Conservation (phyloP, 2,888 invertebrate genomes). For the Meta bourneti region DNA sequence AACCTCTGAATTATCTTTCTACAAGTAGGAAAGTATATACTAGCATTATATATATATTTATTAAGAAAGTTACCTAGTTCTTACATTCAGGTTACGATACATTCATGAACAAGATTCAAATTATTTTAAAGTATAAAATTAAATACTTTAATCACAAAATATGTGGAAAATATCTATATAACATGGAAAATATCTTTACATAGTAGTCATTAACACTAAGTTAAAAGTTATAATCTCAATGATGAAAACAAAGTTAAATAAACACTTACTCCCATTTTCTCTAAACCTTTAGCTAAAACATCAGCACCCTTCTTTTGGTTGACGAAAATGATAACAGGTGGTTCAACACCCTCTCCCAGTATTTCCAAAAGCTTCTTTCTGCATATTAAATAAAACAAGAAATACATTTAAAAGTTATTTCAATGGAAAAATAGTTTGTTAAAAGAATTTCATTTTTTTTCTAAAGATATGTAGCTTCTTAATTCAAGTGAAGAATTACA, state of each 20-base stretch:
- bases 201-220: no score
- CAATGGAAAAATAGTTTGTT: neutral
- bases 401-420: neutral
- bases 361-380: conserved; percentile 95
- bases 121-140: no score
- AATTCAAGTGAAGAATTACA: neutral
- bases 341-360: conserved; percentile 91
- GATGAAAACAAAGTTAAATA: neutral
- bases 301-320: conserved; percentile 99
- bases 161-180: no score
- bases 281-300: conserved; percentile 96
- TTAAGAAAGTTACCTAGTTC: no score
- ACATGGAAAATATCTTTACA: no score
- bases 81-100: no score
- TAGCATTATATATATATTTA: no score
- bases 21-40: no score
- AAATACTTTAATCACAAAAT: no score
- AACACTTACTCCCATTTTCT: conserved; percentile 90
- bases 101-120: no score
- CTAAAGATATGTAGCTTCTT: neutral
- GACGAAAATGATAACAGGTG: conserved; percentile 99
- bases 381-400: conserved; percentile 64
- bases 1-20: no score
- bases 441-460: neutral
- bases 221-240: neutral